Evolutionary conservation across 2,113 vertebrate species (phyloP).

Genomic region (Myxocyprinus asiaticus): DNA sequence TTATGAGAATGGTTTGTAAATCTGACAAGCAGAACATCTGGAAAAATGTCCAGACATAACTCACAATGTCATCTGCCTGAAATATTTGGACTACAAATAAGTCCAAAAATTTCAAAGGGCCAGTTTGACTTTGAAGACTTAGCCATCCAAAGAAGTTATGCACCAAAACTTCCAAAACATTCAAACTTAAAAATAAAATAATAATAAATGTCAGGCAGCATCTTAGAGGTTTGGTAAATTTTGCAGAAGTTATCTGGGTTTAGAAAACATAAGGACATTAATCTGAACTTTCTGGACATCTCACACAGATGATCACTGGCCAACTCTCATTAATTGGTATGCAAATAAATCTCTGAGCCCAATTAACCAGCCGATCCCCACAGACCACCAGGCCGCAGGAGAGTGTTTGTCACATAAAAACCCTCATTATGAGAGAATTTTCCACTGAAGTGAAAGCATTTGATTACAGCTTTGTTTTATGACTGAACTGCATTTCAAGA

Average conservation of each 20-base stretch:
- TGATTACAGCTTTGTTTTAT: conserved; percentile 22
- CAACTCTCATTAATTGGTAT: conserved; percentile 40
- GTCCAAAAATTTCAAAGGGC: not conserved
- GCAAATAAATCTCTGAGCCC: not conserved
- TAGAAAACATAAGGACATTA: not conserved
- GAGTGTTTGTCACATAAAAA: conserved; percentile 30
- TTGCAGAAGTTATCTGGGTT: no score
- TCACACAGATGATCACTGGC: conserved; percentile 7
- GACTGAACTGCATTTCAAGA: not conserved
- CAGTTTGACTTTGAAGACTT: not conserved
- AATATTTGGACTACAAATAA: conserved; percentile 24
- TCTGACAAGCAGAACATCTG: conserved; percentile 32
- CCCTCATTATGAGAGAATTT: conserved; percentile 34
- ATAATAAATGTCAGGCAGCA: no score
- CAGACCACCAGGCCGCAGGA: not conserved
- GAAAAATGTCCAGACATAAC: conserved; percentile 15
- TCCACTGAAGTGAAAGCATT: conserved; percentile 37
- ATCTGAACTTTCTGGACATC: conserved; percentile 8
- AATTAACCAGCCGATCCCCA: not conserved
- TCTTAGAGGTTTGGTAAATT: not conserved
- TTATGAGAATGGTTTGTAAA: not conserved
- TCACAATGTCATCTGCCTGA: not conserved
- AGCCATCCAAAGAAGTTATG: not conserved
- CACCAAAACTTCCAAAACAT: not conserved
- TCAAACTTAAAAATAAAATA: no score